Conservation (phyloP, 2,888 invertebrate species). For the Neria commutata region DNA sequence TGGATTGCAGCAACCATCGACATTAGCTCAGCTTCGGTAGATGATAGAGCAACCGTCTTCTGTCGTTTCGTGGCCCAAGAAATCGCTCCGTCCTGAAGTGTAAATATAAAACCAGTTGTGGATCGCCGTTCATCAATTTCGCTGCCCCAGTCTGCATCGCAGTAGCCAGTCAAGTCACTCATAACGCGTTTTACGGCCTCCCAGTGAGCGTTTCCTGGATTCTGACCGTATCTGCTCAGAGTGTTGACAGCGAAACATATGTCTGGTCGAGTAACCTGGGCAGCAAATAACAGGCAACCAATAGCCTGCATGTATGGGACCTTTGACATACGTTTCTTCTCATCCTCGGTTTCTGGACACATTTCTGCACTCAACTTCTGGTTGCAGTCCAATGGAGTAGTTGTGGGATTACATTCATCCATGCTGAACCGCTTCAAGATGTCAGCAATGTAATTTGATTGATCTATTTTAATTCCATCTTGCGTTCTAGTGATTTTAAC, state of each 20-base stretch:
- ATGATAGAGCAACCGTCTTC: conserved; percentile 28
- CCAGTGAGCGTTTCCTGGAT: conserved; percentile 31
- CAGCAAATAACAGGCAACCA: conserved; percentile 25
- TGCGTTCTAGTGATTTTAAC: too few relatives aligned
- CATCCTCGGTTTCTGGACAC: conserved; percentile 26
- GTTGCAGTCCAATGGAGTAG: conserved; percentile 28
- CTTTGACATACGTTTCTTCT: conserved; percentile 25
- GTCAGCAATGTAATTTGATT: conserved; percentile 9
- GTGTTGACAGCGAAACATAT: conserved; percentile 24
- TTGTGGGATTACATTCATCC: conserved; percentile 23
- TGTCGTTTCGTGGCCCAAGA: conserved; percentile 33
- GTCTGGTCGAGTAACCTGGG: conserved; percentile 28
- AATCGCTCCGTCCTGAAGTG: conserved; percentile 25
- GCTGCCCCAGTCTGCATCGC: conserved; percentile 29
- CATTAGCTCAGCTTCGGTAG: conserved; percentile 35
- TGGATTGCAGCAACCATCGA: conserved; percentile 30
- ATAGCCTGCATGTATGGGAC: conserved; percentile 31
- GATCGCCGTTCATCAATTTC: conserved; percentile 25
- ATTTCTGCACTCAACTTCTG: conserved; percentile 24
- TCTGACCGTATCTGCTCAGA: conserved; percentile 20
- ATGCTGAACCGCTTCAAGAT: conserved; percentile 23
- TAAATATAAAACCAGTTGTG: conserved; percentile 23
- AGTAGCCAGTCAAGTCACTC: conserved; percentile 20
- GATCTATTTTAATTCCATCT: neutral
- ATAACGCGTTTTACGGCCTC: conserved; percentile 25